Evolutionary conservation across 1,140 invertebrate species (phyloP), one percentile per base, ranked within the genome.

Genomic region (Zaprionus tsacasi): DNA sequence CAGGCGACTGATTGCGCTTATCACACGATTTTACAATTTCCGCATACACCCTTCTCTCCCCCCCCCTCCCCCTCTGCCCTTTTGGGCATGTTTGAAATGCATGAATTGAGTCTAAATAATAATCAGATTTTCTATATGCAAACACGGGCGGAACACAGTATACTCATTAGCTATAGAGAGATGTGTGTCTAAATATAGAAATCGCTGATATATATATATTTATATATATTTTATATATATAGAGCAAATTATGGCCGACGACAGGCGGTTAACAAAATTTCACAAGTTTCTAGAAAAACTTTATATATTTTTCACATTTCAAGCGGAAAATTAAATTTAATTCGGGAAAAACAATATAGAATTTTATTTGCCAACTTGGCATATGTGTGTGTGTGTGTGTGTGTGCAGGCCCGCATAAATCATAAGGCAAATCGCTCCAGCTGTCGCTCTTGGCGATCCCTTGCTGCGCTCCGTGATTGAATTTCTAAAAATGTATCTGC

Each of bases 401-500:
- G 12, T 75, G 25, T 59, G 36, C 64, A 33, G 59, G 59, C 67
- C 72, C 72, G 72, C 72, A 75, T 75, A 64, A 75, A 76, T 76
- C 61, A 76, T 58, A 66, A 65, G 25, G 56, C 50, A 40, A 57
- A 71, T 65, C 66, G 63, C 59, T 79, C 63, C 59, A 76, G 76
- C 43, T 66, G 45, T 65, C 54, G 55, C 52, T 30, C 0, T 6
- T 6, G 1, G 25, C 30, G 73, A 50, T 76, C 74, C 70, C 69
- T 76, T 71, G 45, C 74, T 60, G 67, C 57, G 81, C 64, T 77
- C 69, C 69, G 45, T 86, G 82, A 86, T 86, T 86, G 52, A 86
- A 88, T 86, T 87, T 87, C 83, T 77, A 80, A 87, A 82, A 79
- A 72, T 85, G 82, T 74, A 68, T 73, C 64, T 72, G 64, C 36